Percentiles rank a stretch among this genome's conserved stretches.
phyloP scores from a whole-genome alignment of 2,797 vertebrate genomes.

The Bovichtus variegatus region DNA sequence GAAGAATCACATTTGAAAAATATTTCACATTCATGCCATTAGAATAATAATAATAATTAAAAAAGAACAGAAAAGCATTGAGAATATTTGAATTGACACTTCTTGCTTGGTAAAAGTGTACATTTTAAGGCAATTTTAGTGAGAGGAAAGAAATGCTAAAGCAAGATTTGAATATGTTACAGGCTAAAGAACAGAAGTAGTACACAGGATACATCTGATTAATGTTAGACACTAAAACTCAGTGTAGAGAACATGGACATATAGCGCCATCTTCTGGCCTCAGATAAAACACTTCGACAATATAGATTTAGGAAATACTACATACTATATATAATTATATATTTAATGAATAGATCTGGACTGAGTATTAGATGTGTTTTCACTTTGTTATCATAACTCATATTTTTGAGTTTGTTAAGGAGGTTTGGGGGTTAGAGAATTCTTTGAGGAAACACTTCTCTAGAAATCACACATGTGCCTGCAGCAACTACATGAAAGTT shows the following conservation, averaged over 20 bases:
- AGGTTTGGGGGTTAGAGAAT: not conserved
- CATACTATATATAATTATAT: not conserved
- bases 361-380: not conserved
- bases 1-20: no score
- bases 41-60: no score
- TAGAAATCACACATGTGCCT: not conserved
- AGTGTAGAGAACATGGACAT: not conserved
- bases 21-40: not conserved
- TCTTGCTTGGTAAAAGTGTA: not conserved
- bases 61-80: not conserved
- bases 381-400: not conserved
- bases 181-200: no score
- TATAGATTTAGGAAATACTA: not conserved
- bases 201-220: no score
- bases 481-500: not conserved
- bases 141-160: not conserved
- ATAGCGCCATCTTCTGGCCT: conserved; percentile 25
- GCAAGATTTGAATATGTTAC: no score
- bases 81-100: not conserved
- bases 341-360: not conserved
- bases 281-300: not conserved
- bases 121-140: not conserved
- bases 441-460: no score
- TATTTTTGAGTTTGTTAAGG: not conserved
- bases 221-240: no score